Base-by-base conservation (phyloP, 1,140 invertebrate species). In the Drosophila mojavensis region DNA sequence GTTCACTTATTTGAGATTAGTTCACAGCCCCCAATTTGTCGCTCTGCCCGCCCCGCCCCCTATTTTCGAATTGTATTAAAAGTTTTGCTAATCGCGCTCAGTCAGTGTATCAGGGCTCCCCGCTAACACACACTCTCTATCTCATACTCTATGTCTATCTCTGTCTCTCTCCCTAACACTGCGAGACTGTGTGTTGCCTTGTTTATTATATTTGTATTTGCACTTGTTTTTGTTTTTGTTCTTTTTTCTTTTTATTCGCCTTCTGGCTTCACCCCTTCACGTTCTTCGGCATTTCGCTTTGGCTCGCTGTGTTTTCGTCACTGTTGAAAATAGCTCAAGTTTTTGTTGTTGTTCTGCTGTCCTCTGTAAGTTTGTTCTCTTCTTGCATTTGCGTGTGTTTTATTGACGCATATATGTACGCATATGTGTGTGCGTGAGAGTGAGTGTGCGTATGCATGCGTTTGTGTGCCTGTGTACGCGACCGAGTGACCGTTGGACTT, bases 401-500 rank as follows among this genome's bases (percentile, higher is more conserved):
- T 62, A 30, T 71, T 64, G 6, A 28, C 33, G 59, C 20, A 20
- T 72, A 48, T 45, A 20, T 2, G 20, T 20, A 20, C 20, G 20
- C 2, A 2, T 48, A 47, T 70, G n/a, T 20, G 64, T 50, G 45
- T 60, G 56, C 24, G 26, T 45, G 56, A 28, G 28, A 5, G 20
- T 20, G 20, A 59, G 28, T 43, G 60, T 64, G 28, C 17, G 64
- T 43, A 36, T 60, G 56, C 50, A 10, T 45, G 56, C 61, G 28
- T 43, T 15, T 58, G 36, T 6, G n/a, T 53, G 33, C 48, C 11
- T 63, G n/a, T 65, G 33, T 45, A 13, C 45, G 39, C 73, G 79
- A 81, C 84, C 78, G 84, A 89, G 64, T 89, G 84, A 84, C 76
- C 84, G 68, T 89, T 89, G 84, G 84, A 89, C 84, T 89, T 89